These are phyloP conservation scores for Daboia siamensis DNA, from an alignment of 2,113 vertebrate genomes.

Conservation along the genomic window DNA sequence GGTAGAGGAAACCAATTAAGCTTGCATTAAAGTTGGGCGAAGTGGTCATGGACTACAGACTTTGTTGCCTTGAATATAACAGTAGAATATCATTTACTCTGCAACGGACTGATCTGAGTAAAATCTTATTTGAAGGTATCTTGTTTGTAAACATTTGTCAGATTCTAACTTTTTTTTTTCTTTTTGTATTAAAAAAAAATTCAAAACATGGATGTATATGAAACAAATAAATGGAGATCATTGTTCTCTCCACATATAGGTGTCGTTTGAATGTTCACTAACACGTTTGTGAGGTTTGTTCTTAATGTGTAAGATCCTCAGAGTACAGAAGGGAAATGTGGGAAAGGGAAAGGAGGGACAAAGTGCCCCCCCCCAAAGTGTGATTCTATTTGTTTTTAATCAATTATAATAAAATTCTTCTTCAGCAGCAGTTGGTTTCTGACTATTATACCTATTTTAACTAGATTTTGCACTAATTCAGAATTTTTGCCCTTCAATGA, in stretches of 20 bases:
- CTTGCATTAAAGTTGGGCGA: conserved; percentile 71
- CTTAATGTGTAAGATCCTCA: conserved; percentile 12
- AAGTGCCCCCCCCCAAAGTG: not conserved
- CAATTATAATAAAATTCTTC: not conserved
- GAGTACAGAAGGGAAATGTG: conserved; percentile 22
- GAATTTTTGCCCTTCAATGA: conserved; percentile 44
- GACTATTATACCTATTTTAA: conserved; percentile 44
- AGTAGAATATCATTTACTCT: conserved; percentile 75
- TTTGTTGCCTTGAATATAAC: conserved; percentile 75
- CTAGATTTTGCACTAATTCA: conserved; percentile 69
- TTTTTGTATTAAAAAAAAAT: conserved; percentile 86
- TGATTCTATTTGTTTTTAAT: not conserved
- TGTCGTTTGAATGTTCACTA: conserved; percentile 72
- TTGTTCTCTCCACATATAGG: conserved; percentile 75
- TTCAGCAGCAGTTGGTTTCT: conserved; percentile 30
- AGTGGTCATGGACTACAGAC: conserved; percentile 72
- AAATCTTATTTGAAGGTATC: conserved; percentile 89
- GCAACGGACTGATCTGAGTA: conserved; percentile 80
- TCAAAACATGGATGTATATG: conserved; percentile 86
- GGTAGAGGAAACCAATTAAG: conserved; percentile 70
- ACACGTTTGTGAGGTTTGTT: conserved; percentile 49
- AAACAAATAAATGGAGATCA: conserved; percentile 82
- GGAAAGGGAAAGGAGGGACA: conserved; percentile 11
- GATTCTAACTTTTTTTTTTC: conserved; percentile 82
- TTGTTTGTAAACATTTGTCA: conserved; percentile 96